phyloP scores from a whole-genome alignment of 2,888 invertebrate genomes.

The Drosophila paranaensis region DNA sequence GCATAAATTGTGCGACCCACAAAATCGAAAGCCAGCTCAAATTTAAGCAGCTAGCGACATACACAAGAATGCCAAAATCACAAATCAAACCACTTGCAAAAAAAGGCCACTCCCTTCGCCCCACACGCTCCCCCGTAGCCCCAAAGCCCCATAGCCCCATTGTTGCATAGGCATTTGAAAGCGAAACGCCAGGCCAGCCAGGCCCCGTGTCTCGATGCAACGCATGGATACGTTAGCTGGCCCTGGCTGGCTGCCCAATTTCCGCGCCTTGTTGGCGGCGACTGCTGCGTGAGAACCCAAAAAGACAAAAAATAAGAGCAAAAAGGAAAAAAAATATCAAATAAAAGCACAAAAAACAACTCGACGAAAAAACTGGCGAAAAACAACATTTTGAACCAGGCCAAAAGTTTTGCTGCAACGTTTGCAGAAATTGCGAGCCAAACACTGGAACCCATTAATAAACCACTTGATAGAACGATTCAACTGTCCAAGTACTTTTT shows the following conservation, averaged over 20 bases:
- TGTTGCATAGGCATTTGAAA: conserved; percentile 52
- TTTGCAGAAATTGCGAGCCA: conserved; percentile 29
- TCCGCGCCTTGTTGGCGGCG: conserved; percentile 75
- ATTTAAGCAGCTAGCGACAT: conserved; percentile 45
- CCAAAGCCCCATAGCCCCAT: conserved; percentile 17
- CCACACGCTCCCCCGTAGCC: background rate
- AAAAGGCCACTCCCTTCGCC: conserved; percentile 27
- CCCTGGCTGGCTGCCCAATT: conserved; percentile 66
- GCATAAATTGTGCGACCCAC: conserved; percentile 77
- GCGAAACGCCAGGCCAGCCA: conserved; percentile 36
- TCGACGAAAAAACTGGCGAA: background rate
- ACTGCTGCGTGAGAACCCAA: conserved; percentile 70
- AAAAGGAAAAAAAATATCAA: background rate
- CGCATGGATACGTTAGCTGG: conserved; percentile 42
- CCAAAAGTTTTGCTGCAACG: conserved; percentile 46
- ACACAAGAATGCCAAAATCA: conserved; percentile 48
- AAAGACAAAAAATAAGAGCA: background rate
- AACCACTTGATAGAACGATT: conserved; percentile 16
- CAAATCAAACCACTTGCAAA: conserved; percentile 60
- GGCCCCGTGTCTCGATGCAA: conserved; percentile 29
- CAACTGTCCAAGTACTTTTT: conserved; percentile 3
- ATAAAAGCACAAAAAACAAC: background rate
- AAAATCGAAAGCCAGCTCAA: conserved; percentile 62
- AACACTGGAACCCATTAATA: conserved; percentile 36
- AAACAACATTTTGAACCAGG: conserved; percentile 34